A percentile compares a stretch with the other conserved stretches of the same genome.
Conservation (phyloP, 2,888 invertebrate species). For the Ectemnius cavifrons region DNA sequence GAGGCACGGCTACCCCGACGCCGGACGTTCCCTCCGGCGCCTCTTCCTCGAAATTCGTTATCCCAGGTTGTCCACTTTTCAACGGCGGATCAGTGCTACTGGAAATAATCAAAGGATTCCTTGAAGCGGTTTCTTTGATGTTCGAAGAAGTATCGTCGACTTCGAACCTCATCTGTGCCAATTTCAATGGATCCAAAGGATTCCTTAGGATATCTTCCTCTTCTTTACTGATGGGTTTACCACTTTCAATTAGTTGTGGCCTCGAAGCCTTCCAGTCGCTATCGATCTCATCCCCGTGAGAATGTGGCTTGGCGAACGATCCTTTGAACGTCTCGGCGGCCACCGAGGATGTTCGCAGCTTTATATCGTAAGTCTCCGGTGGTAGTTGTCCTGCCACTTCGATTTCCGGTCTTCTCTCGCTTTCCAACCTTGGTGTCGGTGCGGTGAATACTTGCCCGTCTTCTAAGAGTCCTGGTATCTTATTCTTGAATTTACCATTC, state of each 20-base stretch:
- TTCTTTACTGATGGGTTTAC: not conserved
- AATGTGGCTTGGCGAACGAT: conserved; percentile 29
- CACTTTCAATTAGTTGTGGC: not conserved
- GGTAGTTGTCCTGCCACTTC: conserved; percentile 71
- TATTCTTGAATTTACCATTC: conserved; percentile 73
- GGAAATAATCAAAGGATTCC: not conserved
- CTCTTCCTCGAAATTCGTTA: conserved; percentile 9
- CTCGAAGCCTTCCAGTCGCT: conserved; percentile 31
- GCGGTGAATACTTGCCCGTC: conserved; percentile 29
- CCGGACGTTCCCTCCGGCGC: conserved; percentile 60
- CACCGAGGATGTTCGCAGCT: conserved; percentile 64
- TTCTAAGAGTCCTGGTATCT: conserved; percentile 59
- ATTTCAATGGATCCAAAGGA: not conserved
- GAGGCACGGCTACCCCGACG: conserved; percentile 75
- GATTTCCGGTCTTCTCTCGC: conserved; percentile 65
- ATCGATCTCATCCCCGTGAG: conserved; percentile 19
- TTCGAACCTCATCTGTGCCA: not conserved
- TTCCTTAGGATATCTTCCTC: conserved; percentile 12
- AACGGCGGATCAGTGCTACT: not conserved
- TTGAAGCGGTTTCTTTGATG: not conserved
- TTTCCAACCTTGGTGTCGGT: not conserved
- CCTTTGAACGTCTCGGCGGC: conserved; percentile 12
- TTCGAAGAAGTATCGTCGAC: not conserved
- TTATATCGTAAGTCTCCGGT: conserved; percentile 69
- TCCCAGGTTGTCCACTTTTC: no score